phyloP scores from a whole-genome alignment of 2,888 invertebrate species.

The Cheilosia scutellata region DNA sequence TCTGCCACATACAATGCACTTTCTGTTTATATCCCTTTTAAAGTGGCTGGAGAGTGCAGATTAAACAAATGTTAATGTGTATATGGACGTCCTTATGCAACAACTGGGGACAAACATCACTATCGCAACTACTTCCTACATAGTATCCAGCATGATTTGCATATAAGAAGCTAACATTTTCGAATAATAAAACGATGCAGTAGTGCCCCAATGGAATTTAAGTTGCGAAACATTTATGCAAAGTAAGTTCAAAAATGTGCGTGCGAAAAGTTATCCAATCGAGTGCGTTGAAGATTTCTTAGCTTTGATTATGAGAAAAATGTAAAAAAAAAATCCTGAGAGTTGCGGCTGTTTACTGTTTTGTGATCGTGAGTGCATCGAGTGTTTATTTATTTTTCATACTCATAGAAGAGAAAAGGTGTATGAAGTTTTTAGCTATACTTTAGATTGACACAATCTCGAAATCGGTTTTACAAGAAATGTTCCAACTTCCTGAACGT shows the following conservation, averaged over 20 bases:
- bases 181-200: slow-evolving; percentile 45
- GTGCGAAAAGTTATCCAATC: slow-evolving; percentile 71
- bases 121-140: slow-evolving; percentile 55
- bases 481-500: too few relatives aligned
- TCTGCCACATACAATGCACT: not conserved
- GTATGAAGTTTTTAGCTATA: too few relatives aligned
- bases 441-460: too few relatives aligned
- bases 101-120: slow-evolving; percentile 56
- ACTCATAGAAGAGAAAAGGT: too few relatives aligned
- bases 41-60: not conserved
- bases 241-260: slow-evolving; percentile 55
- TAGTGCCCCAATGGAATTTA: slow-evolving; percentile 38
- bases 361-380: slow-evolving; percentile 6
- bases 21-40: not conserved
- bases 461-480: too few relatives aligned
- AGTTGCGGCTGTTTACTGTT: not conserved
- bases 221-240: slow-evolving; percentile 63
- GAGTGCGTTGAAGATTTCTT: slow-evolving; percentile 53
- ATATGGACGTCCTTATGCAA: slow-evolving; percentile 22
- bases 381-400: not conserved
- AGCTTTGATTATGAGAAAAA: slow-evolving; percentile 34
- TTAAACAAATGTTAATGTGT: not conserved
- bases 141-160: slow-evolving; percentile 50
- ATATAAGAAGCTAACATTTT: slow-evolving; percentile 37
- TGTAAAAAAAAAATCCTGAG: slow-evolving; percentile 9